These are phyloP conservation scores for Bradypodion ventrale DNA, from an alignment of 2,797 vertebrate species.

Conservation along the genomic window DNA sequence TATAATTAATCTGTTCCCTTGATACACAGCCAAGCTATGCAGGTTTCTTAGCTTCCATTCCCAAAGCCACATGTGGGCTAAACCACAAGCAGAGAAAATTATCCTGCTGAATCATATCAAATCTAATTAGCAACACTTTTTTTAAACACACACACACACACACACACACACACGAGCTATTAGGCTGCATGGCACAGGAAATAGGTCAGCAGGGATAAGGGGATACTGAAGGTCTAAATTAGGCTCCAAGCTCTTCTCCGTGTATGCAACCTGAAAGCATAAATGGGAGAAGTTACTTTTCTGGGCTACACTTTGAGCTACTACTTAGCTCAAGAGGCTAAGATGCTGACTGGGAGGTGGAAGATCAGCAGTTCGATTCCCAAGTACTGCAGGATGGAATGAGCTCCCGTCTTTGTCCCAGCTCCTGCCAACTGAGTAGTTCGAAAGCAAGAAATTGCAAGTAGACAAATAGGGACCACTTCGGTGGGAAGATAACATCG, in stretches of 20 bases:
- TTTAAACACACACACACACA: fast-evolving
- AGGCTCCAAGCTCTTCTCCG: neutral
- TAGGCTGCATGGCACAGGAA: fast-evolving
- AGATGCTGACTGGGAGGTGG: too few species aligned
- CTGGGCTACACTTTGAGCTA: neutral
- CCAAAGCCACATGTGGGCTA: neutral
- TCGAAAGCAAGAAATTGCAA: too few species aligned
- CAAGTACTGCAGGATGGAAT: too few species aligned
- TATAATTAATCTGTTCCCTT: neutral
- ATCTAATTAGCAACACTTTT: neutral
- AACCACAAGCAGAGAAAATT: neutral
- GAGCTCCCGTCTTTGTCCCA: too few species aligned
- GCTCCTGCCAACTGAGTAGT: too few species aligned
- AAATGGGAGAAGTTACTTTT: neutral
- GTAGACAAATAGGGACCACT: too few species aligned
- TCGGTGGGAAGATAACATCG: too few species aligned
- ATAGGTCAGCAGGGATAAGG: neutral
- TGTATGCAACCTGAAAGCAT: neutral
- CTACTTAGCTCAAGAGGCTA: too few species aligned
- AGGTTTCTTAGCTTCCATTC: neutral
- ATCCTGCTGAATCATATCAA: neutral
- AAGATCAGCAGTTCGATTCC: too few species aligned
- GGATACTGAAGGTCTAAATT: neutral
- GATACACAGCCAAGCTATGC: neutral
- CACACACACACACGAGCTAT: fast-evolving